Evolutionary conservation across 2,888 invertebrate genomes (phyloP), one percentile per base, ranked within the genome.

Genomic region (Cheilosia vernalis): DNA sequence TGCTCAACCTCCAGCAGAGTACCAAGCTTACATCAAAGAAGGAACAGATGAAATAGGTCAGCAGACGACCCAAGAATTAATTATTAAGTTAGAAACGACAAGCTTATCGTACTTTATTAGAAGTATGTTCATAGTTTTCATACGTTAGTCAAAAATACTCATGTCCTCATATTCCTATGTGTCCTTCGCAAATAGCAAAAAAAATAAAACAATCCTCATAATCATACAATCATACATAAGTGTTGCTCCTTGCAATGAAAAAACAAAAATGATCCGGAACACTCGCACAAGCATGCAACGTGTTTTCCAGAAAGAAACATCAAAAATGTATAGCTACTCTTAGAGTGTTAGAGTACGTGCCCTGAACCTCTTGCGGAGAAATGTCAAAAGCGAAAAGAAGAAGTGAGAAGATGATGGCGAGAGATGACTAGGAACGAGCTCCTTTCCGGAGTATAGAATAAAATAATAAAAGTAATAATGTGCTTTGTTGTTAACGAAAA

Each of bases 401-500:
- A 56, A 21, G 44, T 15, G 17, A 9, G 24, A 53, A 63, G n/a
- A 15, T 44, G 3, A 19, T 15, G 21, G 21, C 21, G 49, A 49
- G 21, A 21, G n/a, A 21, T 24, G 13, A 44, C 42, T 33, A 24
- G 17, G 42, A 24, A 72, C 53, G 44, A 21, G 72, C 55, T 42
- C 37, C 9, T 19, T 56, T 17, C 44, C 24, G 27, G 44, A 19
- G n/a, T 51, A 44, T 24, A 64, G 47, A 64, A 64, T 13, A 30
- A 51, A 77, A 53, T 19, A 66, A 72, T 17, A 56, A 72, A 72
- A 67, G 55, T 72, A 67, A 83, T 78, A 72, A 77, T 72, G 60
- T 66, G 24, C 70, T 60, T 55, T 27, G 66, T 61, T 72, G 72
- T 77, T 66, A 78, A 55, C 40, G 64, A 72, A 82, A 58, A 66